Evolutionary conservation across 2,113 vertebrate genomes (phyloP).

Genomic region (Corythoichthys haematopterus): DNA sequence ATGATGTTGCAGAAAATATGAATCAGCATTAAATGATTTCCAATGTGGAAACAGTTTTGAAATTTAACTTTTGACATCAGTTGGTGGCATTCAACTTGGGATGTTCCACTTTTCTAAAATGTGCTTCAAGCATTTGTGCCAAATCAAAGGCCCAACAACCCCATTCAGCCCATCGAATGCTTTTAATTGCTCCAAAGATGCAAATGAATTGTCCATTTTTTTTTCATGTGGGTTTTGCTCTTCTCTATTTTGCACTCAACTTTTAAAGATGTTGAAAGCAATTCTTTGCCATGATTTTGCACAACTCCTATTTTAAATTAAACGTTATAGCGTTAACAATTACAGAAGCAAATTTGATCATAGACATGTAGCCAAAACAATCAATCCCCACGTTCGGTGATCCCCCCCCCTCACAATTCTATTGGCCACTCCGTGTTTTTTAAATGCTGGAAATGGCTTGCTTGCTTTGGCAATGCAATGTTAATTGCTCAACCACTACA

Average conservation of each 20-base stretch:
- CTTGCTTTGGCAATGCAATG: too few relatives aligned
- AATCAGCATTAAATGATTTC: background rate
- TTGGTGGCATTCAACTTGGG: background rate
- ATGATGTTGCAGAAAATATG: background rate
- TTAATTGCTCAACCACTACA: too few relatives aligned
- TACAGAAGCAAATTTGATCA: too few relatives aligned
- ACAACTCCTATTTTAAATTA: background rate
- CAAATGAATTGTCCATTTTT: background rate
- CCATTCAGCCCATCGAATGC: background rate
- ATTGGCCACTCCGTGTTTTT: too few relatives aligned
- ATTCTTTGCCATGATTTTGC: background rate
- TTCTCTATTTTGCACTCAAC: background rate
- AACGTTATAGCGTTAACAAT: background rate
- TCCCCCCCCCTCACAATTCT: too few relatives aligned
- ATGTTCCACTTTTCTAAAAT: background rate
- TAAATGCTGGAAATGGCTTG: too few relatives aligned
- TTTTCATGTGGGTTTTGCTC: background rate
- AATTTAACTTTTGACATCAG: background rate
- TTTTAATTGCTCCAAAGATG: background rate
- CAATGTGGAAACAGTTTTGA: background rate
- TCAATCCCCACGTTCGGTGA: too few relatives aligned
- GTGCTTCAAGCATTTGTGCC: background rate
- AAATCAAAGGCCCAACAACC: background rate
- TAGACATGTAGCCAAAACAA: too few relatives aligned
- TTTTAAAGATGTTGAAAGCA: background rate